A percentile compares a stretch with the other conserved stretches of the same genome.
Evolutionary conservation across 2,113 vertebrate species (phyloP).

Genomic region (Dasyurus viverrinus): DNA sequence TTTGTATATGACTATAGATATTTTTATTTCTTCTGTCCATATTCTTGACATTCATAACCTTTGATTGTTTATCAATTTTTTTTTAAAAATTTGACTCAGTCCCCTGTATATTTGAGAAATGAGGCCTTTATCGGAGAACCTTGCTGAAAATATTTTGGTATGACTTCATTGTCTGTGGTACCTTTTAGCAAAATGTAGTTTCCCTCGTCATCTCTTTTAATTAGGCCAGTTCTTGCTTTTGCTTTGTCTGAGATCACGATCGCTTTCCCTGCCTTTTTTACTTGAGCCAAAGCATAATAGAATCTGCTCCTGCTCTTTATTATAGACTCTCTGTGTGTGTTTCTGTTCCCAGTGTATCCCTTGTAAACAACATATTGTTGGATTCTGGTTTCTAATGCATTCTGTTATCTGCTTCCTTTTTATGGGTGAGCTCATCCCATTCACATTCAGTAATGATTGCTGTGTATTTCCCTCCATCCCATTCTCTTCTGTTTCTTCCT

Average conservation of each 20-base stretch:
- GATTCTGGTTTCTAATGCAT: not conserved
- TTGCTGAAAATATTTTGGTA: not conserved
- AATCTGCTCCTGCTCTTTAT: not conserved
- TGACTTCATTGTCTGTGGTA: not conserved
- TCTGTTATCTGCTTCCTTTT: not conserved
- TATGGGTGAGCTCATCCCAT: not conserved
- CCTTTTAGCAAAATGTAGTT: not conserved
- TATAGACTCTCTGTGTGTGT: not conserved
- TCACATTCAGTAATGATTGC: not conserved
- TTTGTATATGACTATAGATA: not conserved
- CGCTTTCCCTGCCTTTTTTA: not conserved
- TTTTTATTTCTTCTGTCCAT: not conserved
- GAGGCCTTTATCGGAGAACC: not conserved
- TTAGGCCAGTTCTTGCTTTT: not conserved
- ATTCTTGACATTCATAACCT: not conserved
- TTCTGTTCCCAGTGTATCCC: not conserved
- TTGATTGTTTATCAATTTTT: not conserved
- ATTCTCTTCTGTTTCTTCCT: not conserved
- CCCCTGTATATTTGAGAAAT: not conserved
- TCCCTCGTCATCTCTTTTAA: not conserved
- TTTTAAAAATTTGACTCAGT: not conserved
- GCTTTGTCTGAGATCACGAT: not conserved
- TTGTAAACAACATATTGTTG: not conserved
- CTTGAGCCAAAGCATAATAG: not conserved
- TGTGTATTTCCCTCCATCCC: not conserved